phyloP scores from a whole-genome alignment of 2,113 vertebrate species.

The Toxotes chatareus region DNA sequence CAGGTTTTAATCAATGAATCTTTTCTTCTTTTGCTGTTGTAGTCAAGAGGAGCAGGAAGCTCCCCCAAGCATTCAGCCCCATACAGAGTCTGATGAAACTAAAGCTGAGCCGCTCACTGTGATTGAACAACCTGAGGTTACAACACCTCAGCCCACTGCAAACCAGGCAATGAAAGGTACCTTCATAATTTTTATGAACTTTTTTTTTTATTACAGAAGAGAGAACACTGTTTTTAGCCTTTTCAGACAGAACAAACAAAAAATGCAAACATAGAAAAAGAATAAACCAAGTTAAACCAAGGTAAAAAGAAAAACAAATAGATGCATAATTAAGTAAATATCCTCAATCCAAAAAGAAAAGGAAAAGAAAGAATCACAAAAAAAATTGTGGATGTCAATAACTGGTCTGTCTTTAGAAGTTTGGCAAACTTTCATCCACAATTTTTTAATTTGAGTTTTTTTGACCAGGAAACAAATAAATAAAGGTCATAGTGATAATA shows the following conservation, averaged over 20 bases:
- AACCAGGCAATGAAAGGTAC: slow-evolving; percentile 88
- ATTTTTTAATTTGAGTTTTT: too few relatives aligned
- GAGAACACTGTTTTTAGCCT: neutral
- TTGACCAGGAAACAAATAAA: too few relatives aligned
- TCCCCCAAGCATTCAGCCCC: slow-evolving; percentile 23
- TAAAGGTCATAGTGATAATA: too few relatives aligned
- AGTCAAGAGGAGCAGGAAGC: slow-evolving; percentile 68
- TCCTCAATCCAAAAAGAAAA: too few relatives aligned
- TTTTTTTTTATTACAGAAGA: too few relatives aligned
- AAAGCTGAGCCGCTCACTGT: slow-evolving; percentile 73
- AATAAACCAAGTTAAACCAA: too few relatives aligned
- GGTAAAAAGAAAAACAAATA: neutral
- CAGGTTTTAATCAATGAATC: neutral
- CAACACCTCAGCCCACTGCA: slow-evolving; percentile 67
- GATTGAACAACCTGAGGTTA: slow-evolving; percentile 77
- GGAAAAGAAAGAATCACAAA: neutral
- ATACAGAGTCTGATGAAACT: slow-evolving; percentile 54
- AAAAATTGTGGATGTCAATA: too few relatives aligned
- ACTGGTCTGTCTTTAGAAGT: too few relatives aligned
- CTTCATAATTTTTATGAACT: too few relatives aligned
- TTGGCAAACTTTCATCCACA: too few relatives aligned
- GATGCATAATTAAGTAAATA: too few relatives aligned
- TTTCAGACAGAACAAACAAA: neutral
- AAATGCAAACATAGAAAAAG: neutral
- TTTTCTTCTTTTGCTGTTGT: slow-evolving; percentile 12